Evolutionary conservation across 2,888 invertebrate genomes (phyloP).

Genomic region (Tupiocoris notatus): DNA sequence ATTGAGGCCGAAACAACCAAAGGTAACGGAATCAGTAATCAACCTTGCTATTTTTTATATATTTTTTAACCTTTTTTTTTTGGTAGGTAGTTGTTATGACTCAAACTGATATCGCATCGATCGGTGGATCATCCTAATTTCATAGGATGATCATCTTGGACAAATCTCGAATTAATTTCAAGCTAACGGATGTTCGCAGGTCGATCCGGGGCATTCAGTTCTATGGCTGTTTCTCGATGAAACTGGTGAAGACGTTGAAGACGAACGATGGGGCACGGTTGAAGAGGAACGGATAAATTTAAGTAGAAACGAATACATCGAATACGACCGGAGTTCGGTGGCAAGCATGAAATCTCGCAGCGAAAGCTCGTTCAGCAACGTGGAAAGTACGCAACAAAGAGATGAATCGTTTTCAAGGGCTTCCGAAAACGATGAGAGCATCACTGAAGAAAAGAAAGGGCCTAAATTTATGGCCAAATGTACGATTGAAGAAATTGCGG

Average conservation of each 20-base stretch:
- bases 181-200: slow-evolving; percentile 9
- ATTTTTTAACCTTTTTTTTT: too few relatives aligned
- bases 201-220: slow-evolving; percentile 45
- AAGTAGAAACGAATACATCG: slow-evolving; percentile 43
- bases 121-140: too few relatives aligned
- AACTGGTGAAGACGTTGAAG: slow-evolving; percentile 45
- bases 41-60: too few relatives aligned
- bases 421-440: slow-evolving; percentile 16
- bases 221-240: slow-evolving; percentile 45
- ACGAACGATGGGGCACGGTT: slow-evolving; percentile 45
- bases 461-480: slow-evolving; percentile 31
- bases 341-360: slow-evolving; percentile 37
- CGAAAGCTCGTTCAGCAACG: slow-evolving; percentile 21
- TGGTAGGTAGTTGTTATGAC: too few relatives aligned
- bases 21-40: slow-evolving; percentile 8
- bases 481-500: slow-evolving; percentile 28
- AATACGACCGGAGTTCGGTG: slow-evolving; percentile 35
- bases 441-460: slow-evolving; percentile 17
- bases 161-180: not conserved
- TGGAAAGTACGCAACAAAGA: slow-evolving; percentile 7
- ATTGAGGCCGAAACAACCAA: slow-evolving; percentile 13
- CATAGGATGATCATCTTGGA: not conserved
- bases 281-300: slow-evolving; percentile 44
- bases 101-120: too few relatives aligned
- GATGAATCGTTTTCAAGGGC: slow-evolving; percentile 4